These are phyloP conservation scores for Spheniscus humboldti DNA, from an alignment of 2,797 vertebrate genomes.

Conservation along the genomic window DNA sequence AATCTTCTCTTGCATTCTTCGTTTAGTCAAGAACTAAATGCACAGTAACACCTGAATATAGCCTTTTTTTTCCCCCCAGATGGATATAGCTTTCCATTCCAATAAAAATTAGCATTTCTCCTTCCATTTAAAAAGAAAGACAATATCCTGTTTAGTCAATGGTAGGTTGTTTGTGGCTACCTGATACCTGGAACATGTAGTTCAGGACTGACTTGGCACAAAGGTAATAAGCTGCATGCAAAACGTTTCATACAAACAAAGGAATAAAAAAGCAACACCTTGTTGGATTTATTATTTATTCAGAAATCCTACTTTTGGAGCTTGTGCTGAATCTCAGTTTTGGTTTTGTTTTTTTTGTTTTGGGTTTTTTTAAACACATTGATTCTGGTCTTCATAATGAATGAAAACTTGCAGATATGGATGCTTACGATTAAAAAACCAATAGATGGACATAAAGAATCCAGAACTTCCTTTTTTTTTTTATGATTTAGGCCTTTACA, in stretches of 20 bases:
- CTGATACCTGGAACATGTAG: not conserved
- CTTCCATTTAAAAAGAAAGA: not conserved
- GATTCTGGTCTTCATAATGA: not conserved
- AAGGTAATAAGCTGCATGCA: not conserved
- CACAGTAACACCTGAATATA: not conserved
- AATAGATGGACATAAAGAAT: not conserved
- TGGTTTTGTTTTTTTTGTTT: not conserved
- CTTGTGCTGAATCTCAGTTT: not conserved
- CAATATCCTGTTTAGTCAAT: not conserved
- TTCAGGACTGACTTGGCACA: not conserved
- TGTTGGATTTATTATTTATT: not conserved
- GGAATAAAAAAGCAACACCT: not conserved
- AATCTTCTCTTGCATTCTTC: not conserved
- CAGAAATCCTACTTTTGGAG: not conserved
- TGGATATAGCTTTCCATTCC: not conserved
- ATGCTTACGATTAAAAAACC: not conserved
- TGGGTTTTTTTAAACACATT: not conserved
- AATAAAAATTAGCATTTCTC: not conserved
- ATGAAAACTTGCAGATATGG: not conserved
- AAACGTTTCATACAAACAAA: not conserved
- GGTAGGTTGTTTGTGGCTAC: not conserved
- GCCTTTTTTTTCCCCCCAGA: accelerated
- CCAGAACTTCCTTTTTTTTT: not conserved
- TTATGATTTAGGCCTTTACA: not conserved
- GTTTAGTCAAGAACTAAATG: not conserved